Conservation (phyloP, 2,113 vertebrate genomes). For the Tinamus guttatus region DNA sequence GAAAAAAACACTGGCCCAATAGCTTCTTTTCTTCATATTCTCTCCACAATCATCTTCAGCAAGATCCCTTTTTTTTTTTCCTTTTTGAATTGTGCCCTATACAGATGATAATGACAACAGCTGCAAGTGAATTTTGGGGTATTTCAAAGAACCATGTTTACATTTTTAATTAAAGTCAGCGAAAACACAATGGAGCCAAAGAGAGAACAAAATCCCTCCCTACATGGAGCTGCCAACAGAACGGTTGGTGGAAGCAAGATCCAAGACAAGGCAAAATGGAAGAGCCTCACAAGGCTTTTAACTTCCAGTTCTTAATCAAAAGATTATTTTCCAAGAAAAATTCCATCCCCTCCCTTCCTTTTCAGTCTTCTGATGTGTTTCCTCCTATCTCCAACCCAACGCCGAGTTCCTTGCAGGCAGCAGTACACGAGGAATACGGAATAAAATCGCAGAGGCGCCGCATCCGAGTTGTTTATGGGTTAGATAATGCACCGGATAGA, state of each 20-base stretch:
- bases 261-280: not conserved
- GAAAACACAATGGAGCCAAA: not conserved
- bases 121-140: not conserved
- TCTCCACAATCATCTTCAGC: not conserved
- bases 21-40: not conserved
- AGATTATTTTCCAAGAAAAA: not conserved
- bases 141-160: not conserved
- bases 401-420: not conserved
- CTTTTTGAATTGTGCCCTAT: not conserved
- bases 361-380: not conserved
- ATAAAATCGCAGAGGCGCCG: not conserved
- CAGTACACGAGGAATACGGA: not conserved
- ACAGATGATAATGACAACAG: too few species aligned
- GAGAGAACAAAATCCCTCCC: not conserved
- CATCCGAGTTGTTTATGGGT: not conserved
- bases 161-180: not conserved
- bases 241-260: not conserved
- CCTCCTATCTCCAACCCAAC: not conserved
- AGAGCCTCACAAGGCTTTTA: not conserved
- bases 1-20: too few species aligned
- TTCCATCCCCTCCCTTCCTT: not conserved
- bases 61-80: not conserved
- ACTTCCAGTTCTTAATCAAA: not conserved
- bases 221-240: not conserved
- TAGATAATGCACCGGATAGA: not conserved